These are phyloP conservation scores for Danio rerio DNA, from an alignment of 2,113 vertebrate genomes.

Conservation along the genomic window DNA sequence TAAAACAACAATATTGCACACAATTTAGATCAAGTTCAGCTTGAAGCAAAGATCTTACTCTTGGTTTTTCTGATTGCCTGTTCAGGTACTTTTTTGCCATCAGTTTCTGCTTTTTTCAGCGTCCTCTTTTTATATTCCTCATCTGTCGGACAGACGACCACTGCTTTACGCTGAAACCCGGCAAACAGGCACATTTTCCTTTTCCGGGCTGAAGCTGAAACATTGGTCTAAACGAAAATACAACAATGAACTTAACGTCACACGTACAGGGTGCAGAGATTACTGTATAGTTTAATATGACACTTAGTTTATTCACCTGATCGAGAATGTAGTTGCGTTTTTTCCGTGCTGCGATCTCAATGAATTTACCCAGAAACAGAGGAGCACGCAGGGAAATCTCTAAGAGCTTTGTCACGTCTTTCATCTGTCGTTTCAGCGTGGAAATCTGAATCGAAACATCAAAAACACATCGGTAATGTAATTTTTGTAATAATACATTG, in stretches of 20 bases:
- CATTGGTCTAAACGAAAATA: slow-evolving; percentile 80
- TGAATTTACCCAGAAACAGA: slow-evolving; percentile 96
- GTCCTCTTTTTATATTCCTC: slow-evolving; percentile 93
- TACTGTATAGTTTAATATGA: background rate
- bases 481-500: too few species aligned
- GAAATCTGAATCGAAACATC: slow-evolving; percentile 78
- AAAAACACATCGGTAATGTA: background rate
- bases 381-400: slow-evolving; percentile 94
- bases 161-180: slow-evolving; percentile 95
- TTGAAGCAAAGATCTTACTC: slow-evolving; percentile 71
- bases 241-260: too few species aligned
- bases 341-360: slow-evolving; percentile 98
- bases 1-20: background rate
- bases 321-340: slow-evolving; percentile 98
- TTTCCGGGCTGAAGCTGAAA: slow-evolving; percentile 95
- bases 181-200: slow-evolving; percentile 99
- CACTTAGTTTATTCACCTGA: slow-evolving; percentile 69
- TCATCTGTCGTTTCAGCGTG: slow-evolving; percentile 93
- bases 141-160: slow-evolving; percentile 94
- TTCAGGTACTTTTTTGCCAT: slow-evolving; percentile 97
- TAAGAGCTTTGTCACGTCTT: slow-evolving; percentile 90
- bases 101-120: slow-evolving; percentile 96
- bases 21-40: background rate
- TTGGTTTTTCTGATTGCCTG: slow-evolving; percentile 98
- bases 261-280: background rate